Evolutionary conservation across 1,140 invertebrate species (phyloP).

Genomic region (Pseudomyrmex dendroicus): DNA sequence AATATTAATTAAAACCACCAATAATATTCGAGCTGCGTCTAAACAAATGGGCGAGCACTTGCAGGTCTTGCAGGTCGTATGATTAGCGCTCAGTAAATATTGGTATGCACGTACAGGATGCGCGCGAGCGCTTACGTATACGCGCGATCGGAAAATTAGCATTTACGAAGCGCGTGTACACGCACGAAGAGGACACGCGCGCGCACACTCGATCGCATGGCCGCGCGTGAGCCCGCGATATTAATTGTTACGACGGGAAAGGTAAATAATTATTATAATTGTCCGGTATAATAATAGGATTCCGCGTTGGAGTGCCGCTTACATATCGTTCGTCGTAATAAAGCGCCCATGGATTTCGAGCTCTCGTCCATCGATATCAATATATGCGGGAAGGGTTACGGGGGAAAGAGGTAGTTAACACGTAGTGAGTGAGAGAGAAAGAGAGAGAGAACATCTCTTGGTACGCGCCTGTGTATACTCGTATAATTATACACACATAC

Average conservation of each 20-base stretch:
- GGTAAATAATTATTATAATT: constrained; percentile 85
- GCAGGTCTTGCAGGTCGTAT: constrained; percentile 64
- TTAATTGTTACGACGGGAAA: constrained; percentile 84
- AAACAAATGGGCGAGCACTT: constrained; percentile 78
- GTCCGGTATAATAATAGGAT: constrained; percentile 83
- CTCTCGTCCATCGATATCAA: constrained; percentile 72
- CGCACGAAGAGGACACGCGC: constrained; percentile 11
- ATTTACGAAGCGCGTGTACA: constrained; percentile 35
- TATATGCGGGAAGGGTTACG: constrained; percentile 26
- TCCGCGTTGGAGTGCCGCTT: constrained; percentile 74
- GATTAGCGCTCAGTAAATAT: constrained; percentile 62
- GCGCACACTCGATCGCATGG: constrained; percentile 2
- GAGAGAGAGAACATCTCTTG: constrained; percentile 3
- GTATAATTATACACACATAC: constrained; percentile 62
- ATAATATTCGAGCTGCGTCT: constrained; percentile 82
- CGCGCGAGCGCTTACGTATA: neutral
- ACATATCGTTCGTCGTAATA: constrained; percentile 77
- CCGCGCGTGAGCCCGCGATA: constrained; percentile 68
- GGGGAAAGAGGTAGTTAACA: neutral
- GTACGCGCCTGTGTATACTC: neutral
- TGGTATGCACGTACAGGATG: constrained; percentile 33
- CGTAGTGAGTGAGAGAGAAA: constrained; percentile 1
- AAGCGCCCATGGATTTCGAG: constrained; percentile 80
- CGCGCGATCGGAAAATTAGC: constrained; percentile 31
- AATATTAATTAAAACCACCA: constrained; percentile 80